These are phyloP conservation scores for Drosophila obscura DNA, from an alignment of 1,140 invertebrate species.

Conservation along the genomic window DNA sequence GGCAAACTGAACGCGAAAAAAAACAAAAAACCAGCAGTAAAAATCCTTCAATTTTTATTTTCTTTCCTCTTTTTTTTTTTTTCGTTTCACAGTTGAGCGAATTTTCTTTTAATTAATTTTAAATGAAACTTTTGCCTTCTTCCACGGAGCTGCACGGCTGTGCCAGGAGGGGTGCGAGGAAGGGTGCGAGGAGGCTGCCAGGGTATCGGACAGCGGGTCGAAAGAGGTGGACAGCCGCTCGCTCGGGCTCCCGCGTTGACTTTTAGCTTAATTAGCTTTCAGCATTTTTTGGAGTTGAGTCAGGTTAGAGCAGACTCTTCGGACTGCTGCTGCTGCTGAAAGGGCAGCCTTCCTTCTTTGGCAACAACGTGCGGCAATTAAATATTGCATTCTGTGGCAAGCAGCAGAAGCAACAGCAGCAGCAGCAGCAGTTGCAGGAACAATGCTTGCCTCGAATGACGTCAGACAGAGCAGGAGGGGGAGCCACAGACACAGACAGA, in stretches of 20 bases:
- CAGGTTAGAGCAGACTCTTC: constrained; percentile 20
- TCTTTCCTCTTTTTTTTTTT: constrained; percentile 52
- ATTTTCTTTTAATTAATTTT: constrained; percentile 83
- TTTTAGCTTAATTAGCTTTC: constrained; percentile 82
- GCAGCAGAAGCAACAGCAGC: constrained; percentile 2
- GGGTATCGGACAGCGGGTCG: no score
- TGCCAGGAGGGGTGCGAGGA: neutral
- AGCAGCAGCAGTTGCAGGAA: constrained; percentile 28
- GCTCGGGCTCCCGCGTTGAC: constrained; percentile 50
- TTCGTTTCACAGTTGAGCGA: constrained; percentile 78
- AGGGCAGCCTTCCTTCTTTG: constrained; percentile 11
- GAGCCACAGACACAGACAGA: neutral
- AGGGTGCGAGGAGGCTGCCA: neutral
- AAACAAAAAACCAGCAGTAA: constrained; percentile 21
- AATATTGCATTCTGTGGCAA: constrained; percentile 65
- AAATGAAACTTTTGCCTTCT: constrained; percentile 73
- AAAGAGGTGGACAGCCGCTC: constrained; percentile 39
- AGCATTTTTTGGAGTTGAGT: constrained; percentile 46
- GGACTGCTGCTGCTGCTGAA: constrained; percentile 18
- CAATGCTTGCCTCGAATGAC: constrained; percentile 61
- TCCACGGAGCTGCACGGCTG: constrained; percentile 3
- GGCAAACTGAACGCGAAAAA: neutral
- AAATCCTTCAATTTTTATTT: constrained; percentile 59
- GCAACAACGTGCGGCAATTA: constrained; percentile 66
- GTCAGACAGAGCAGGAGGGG: constrained; percentile 13